Percentiles rank a stretch among this genome's conserved stretches.
Conservation (phyloP, 1,140 invertebrate genomes). For the Hormaphis cornu region DNA sequence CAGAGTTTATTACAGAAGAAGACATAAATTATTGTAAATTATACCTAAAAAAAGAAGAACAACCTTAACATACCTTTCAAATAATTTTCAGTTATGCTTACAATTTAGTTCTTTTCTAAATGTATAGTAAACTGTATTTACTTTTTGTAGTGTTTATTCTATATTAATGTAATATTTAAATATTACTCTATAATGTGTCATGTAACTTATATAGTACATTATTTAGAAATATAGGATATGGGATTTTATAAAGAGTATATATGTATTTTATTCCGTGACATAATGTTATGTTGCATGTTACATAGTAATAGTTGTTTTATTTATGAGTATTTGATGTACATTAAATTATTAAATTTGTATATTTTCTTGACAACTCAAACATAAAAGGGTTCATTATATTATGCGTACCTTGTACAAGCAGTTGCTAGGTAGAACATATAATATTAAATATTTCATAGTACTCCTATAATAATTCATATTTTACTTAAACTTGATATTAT, state of each 20-base stretch:
- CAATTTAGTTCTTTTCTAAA: too few species aligned
- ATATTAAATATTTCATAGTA: conserved; percentile 21
- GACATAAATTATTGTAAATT: conserved; percentile 36
- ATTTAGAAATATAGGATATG: not conserved
- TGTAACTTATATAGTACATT: not conserved
- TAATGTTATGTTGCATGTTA: conserved; percentile 4
- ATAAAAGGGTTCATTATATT: conserved; percentile 12
- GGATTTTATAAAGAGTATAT: too few species aligned
- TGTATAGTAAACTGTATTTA: not conserved
- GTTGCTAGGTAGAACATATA: conserved; percentile 2
- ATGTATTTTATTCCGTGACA: not conserved
- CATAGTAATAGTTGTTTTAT: not conserved
- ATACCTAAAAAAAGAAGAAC: conserved; percentile 38
- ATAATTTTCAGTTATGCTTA: too few species aligned
- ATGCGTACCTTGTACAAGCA: conserved; percentile 16
- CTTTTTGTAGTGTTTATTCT: not conserved
- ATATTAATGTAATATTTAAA: too few species aligned
- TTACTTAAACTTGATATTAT: not conserved
- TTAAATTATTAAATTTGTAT: too few species aligned
- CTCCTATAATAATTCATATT: not conserved
- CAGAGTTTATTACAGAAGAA: conserved; percentile 35
- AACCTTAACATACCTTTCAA: conserved; percentile 13
- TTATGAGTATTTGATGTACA: not conserved
- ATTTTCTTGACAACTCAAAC: not conserved
- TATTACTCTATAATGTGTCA: not conserved